Evolutionary conservation across 2,113 vertebrate species (phyloP), one percentile per base, ranked within the genome.

Genomic region (Catharus bicknelli): DNA sequence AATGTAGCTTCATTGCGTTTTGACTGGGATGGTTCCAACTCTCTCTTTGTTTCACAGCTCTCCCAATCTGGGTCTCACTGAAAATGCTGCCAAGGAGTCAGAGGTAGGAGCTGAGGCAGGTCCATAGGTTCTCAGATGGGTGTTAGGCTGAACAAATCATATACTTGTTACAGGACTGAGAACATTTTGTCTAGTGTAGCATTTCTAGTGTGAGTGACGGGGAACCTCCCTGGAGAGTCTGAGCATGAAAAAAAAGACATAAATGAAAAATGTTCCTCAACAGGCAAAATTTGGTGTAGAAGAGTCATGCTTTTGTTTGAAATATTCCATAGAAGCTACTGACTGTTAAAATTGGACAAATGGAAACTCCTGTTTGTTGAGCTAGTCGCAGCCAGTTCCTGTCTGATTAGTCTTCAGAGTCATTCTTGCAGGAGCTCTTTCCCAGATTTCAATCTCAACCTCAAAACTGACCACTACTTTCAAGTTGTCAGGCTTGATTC

Each of bases 51-150:
- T 93, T 83, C 58, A 18, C 90, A 96, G 95, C 0, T 25, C 38
- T 83, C 63, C 76, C 19, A 58, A 5, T 32, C 63, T 73, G 3
- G 3, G 13, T 70, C 45, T 51, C 20, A 3, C 40, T 7, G 72
- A 36, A 68, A 53, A 34, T 11, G 20, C 79, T 77, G 88, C 13
- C 86, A 17, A 58, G 63, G 97, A 97, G 92, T 68, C 93, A 17
- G 96, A 96, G 95, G 97, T 97, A 89, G 70, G 96, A 88, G 75
- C 50, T 57, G 57, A 72, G 55, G 32, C 47, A 29, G 27, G 22
- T 61, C 50, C 22, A 1, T 0, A 4, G 50, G 40, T 47, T 19
- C 11, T 75, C 15, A 22, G 34, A 58, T 74, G 54, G 42, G 13
- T 22, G 21, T 68, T 51, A 7, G 4, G 22, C 53, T 58, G 30